Evolutionary conservation across 35 echinoderm and acorn worm genomes (phyloP).

Genomic region (Chiridota heheva): DNA sequence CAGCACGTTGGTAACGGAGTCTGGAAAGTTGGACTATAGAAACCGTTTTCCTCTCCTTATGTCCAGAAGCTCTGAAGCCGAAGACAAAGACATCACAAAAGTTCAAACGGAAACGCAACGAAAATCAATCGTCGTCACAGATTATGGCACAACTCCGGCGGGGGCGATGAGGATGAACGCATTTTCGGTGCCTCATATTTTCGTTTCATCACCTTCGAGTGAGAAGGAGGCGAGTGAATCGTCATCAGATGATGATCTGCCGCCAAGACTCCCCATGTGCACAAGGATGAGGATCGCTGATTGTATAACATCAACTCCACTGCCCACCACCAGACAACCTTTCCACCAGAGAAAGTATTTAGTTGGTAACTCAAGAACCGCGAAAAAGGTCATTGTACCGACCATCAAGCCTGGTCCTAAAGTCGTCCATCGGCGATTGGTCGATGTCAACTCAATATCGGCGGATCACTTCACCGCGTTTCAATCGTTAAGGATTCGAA

Average conservation of each 20-base stretch:
- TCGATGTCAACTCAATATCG: slow-evolving; percentile 42
- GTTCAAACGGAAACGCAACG: slow-evolving; percentile 81
- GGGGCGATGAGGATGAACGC: not conserved
- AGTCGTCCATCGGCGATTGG: slow-evolving; percentile 38
- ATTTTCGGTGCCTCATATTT: not conserved
- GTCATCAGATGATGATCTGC: not conserved
- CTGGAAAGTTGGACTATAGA: slow-evolving; percentile 29
- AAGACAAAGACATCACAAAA: slow-evolving; percentile 65
- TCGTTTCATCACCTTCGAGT: not conserved
- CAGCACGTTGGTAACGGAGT: slow-evolving; percentile 47
- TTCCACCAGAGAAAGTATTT: not conserved
- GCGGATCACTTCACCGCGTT: slow-evolving; percentile 28
- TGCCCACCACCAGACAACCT: not conserved
- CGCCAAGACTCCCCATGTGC: not conserved
- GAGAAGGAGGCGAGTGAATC: not conserved
- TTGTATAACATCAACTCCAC: not conserved
- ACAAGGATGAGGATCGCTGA: not conserved
- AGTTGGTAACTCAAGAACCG: not conserved
- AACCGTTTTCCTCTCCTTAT: slow-evolving; percentile 74
- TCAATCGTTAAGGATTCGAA: slow-evolving; percentile 4
- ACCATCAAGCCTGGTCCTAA: not conserved
- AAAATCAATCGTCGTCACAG: slow-evolving; percentile 60
- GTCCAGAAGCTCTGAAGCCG: slow-evolving; percentile 59
- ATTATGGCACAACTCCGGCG: slow-evolving; percentile 41
- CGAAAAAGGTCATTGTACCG: not conserved